Percentiles rank a stretch among this genome's conserved stretches.
Conservation (phyloP, 37 sponge, comb jelly and placozoan species). For the Lycopodina hypogea region DNA sequence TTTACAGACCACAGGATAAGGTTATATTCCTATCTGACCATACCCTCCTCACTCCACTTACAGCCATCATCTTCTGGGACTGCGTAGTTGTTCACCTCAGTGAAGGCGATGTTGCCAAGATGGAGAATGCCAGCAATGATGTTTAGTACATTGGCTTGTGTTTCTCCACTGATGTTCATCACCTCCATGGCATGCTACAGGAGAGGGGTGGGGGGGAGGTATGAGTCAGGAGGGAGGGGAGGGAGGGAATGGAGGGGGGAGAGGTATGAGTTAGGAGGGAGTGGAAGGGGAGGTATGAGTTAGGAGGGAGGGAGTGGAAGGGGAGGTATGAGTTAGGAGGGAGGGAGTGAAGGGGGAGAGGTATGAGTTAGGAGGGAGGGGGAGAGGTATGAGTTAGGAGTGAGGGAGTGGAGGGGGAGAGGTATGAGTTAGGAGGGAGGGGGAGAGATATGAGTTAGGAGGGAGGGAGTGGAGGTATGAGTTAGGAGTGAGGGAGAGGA, state of each 20-base stretch:
- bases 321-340: too few relatives aligned
- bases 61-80: constrained; percentile 93
- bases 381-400: too few relatives aligned
- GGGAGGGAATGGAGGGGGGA: neutral
- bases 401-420: too few relatives aligned
- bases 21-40: neutral
- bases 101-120: constrained; percentile 92
- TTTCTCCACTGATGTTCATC: constrained; percentile 79
- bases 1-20: neutral
- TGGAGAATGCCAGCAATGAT: constrained; percentile 92
- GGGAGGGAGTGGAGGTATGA: too few relatives aligned
- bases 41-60: constrained; percentile 57
- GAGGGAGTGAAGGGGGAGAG: too few relatives aligned
- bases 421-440: too few relatives aligned
- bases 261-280: neutral
- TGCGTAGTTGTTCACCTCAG: constrained; percentile 88
- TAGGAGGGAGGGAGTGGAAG: too few relatives aligned
- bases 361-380: too few relatives aligned
- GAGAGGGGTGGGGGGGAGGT: neutral
- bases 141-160: constrained; percentile 71
- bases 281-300: neutral
- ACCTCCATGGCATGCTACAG: constrained; percentile 96
- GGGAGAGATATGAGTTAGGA: too few relatives aligned
- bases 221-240: neutral
- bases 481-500: too few relatives aligned